Evolutionary conservation across 2,797 vertebrate species (phyloP), one percentile per base, ranked within the genome.

Genomic region (Percopsis omiscomaycus): DNA sequence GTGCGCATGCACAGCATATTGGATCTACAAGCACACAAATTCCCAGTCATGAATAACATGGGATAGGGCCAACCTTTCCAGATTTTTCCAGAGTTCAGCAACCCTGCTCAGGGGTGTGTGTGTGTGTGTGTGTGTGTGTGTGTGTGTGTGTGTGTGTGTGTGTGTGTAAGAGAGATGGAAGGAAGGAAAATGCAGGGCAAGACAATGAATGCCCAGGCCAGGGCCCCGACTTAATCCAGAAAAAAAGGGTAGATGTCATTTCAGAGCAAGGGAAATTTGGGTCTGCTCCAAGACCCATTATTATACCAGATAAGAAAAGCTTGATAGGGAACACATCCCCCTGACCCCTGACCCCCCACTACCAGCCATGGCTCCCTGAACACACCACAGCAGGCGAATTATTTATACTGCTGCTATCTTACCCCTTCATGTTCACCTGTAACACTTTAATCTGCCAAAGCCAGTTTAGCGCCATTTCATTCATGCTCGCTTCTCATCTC

Each of bases 201-300:
- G 68, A 84, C 75, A 84, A 79, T 82, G 71, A 82, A 72, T 30
- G 22, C 22, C 9, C 37, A 42, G 64, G 55, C 63, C 50, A 60
- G 32, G 42, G 37, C 64, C 62, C 67, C 67, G 37, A 12, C 1
- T 49, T 74, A 72, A 63, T 50, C 54, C 82, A 79, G 81, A 86
- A 86, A 87, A 84, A 85, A 78, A 75, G 61, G 51, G 60, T 69
- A 65, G 79, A 76, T 73, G 75, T 80, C 69, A 30, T 53, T 15
- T 10, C 2, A 0, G 37, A 42, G 68, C 51, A 42, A 37, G 42
- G 61, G 37, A 56, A 76, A 55, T 66, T 80, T 85, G 78, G 77
- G 68, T 58, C 78, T 58, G 61, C 50, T 84, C 75, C 79, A 81
- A 78, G 55, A 83, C 55, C 65, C 63, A 67, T 78, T 73, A 77